Evolutionary conservation across 64 coral and sea anemone species (phyloP).

Genomic region (Montipora efflorescens): DNA sequence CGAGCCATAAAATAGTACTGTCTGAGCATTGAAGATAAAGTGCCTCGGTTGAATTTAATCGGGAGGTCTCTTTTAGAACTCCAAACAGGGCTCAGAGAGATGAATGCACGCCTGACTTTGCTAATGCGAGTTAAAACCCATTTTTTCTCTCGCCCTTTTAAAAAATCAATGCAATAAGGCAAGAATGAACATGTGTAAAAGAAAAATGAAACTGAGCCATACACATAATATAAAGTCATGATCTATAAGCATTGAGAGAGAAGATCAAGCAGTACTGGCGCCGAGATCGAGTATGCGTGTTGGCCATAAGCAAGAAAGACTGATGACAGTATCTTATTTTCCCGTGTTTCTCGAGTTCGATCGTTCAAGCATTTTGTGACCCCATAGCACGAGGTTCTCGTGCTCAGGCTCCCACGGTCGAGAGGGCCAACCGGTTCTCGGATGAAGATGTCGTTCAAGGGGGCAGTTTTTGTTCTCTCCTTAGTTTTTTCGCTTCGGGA

Average conservation of each 20-base stretch:
- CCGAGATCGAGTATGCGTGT: neutral
- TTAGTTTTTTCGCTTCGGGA: neutral
- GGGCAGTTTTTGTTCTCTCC: neutral
- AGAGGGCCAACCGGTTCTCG: too few relatives aligned
- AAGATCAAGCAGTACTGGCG: neutral
- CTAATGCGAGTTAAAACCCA: conserved; percentile 39
- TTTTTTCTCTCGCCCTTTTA: conserved; percentile 1
- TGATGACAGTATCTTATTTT: neutral
- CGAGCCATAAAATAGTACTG: conserved; percentile 21
- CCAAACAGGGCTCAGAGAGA: conserved; percentile 40
- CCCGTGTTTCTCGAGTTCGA: neutral
- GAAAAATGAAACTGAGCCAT: neutral
- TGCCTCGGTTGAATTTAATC: neutral
- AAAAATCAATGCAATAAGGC: neutral
- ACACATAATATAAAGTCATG: neutral
- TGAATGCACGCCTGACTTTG: conserved; percentile 43
- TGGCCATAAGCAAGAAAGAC: neutral
- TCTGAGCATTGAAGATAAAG: neutral
- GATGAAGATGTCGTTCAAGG: too few relatives aligned
- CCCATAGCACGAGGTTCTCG: too few relatives aligned
- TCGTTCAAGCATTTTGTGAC: neutral
- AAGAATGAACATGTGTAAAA: neutral
- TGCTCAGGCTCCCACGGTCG: too few relatives aligned
- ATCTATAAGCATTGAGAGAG: neutral
- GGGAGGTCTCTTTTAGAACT: conserved; percentile 4